These are phyloP conservation scores for Phalacrocorax carbo DNA, from an alignment of 2,113 vertebrate species.

Conservation along the genomic window DNA sequence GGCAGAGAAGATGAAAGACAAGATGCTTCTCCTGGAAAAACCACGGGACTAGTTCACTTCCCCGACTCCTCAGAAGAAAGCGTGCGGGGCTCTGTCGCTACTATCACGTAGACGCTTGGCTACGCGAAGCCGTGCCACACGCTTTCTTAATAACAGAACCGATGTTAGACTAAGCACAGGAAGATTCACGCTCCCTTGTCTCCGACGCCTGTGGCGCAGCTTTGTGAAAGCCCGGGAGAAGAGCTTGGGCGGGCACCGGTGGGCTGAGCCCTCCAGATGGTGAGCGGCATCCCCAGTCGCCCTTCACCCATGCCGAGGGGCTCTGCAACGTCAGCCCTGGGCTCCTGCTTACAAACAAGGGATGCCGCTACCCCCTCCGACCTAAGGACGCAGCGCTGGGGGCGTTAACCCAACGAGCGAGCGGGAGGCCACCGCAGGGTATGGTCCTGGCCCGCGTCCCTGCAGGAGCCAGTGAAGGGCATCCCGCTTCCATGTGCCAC, in stretches of 20 bases:
- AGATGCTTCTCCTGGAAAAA: neutral
- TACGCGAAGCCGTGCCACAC: rapidly evolving
- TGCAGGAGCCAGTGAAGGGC: neutral
- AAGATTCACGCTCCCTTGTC: neutral
- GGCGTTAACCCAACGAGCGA: neutral
- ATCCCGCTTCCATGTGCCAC: neutral
- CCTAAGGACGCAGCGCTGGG: neutral
- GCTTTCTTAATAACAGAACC: neutral
- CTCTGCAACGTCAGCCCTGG: no score
- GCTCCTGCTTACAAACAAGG: neutral
- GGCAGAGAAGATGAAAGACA: neutral
- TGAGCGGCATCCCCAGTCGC: neutral
- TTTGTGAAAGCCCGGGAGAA: neutral
- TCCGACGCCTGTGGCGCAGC: neutral
- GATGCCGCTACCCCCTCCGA: neutral
- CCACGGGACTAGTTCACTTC: neutral
- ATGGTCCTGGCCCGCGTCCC: neutral
- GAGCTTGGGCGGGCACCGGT: neutral
- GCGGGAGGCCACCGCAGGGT: neutral
- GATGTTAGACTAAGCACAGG: neutral
- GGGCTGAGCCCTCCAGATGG: neutral
- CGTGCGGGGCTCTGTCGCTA: neutral
- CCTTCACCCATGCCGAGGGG: neutral
- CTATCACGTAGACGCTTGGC: neutral
- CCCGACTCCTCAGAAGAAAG: neutral